These are phyloP conservation scores for Paraplagusia blochii DNA, from an alignment of 2,113 vertebrate genomes.

Conservation along the genomic window DNA sequence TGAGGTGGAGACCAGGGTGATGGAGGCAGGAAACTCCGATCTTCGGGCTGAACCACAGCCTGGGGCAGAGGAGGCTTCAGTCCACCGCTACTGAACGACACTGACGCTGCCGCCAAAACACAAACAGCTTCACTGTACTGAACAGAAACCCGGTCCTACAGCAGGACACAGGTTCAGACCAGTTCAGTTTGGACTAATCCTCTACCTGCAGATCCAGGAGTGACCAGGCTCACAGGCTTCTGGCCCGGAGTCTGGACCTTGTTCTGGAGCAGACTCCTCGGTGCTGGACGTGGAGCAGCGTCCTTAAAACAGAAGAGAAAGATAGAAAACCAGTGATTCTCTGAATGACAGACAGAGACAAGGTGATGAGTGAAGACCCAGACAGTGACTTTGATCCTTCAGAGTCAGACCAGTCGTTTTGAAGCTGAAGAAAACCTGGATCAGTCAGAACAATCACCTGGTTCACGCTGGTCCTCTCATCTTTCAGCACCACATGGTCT, in stretches of 20 bases:
- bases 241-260: conserved; percentile 43
- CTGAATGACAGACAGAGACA: too few relatives aligned
- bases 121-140: not conserved
- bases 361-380: too few relatives aligned
- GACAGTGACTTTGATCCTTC: too few relatives aligned
- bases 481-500: too few relatives aligned
- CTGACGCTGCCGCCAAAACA: conserved; percentile 22
- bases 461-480: too few relatives aligned
- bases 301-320: conserved; percentile 30
- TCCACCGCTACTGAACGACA: conserved; percentile 40
- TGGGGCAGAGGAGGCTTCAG: conserved; percentile 49
- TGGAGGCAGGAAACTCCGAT: conserved; percentile 10
- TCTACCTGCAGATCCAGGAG: conserved; percentile 59
- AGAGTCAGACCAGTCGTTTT: too few relatives aligned
- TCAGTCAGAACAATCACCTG: too few relatives aligned
- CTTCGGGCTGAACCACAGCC: conserved; percentile 36
- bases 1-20: conserved; percentile 49
- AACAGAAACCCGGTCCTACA: not conserved
- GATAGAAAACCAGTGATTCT: too few relatives aligned
- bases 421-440: too few relatives aligned
- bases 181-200: too few relatives aligned
- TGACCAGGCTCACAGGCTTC: conserved; percentile 54
- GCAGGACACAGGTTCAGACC: too few relatives aligned
- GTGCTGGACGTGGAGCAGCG: conserved; percentile 33
- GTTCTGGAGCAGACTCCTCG: conserved; percentile 44